Base-by-base conservation (phyloP, 2,888 invertebrate genomes). In the Nudaria mundana region DNA sequence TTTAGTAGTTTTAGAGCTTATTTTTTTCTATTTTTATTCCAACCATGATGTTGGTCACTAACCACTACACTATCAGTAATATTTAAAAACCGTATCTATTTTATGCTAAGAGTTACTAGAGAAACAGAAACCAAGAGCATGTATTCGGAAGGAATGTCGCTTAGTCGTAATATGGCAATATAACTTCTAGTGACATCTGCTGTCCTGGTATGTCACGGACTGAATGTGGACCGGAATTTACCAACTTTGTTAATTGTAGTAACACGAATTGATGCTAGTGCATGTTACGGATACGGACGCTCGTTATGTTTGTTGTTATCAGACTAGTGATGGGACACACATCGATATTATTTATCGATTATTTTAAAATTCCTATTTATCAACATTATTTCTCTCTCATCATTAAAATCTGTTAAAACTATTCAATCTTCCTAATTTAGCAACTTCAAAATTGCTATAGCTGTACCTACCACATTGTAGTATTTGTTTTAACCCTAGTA, bases 171-270 rank as follows among this genome's bases (percentile, higher is more conserved):
- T 11, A 12, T 11, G 12, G 8, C 25, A 24, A 33, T 33, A 12
- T 25, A 15, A 34, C 16, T 18, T 34, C 16, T 15, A 25, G 11
- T 34, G n/a, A n/a, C 16, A 25, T 16, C 33, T 34, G 25, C 16
- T 8, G 10, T 11, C 33, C 33, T 34, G 18, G 33, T 34, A 34
- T 25, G 24, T 34, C 12, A 4, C 32, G 16, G 11, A 5, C 12
- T 12, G 15, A 10, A 24, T 15, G 23, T 14, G 24, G 8, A 12
- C 33, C n/a, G 33, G 18, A 16, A 33, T 33, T 25, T 8, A 33
- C 33, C 5, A 5, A 33, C 24, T 33, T 25, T 25, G 33, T 33
- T 28, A 33, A 25, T 33, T 24, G 11, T 24, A 10, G 32, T 32
- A n/a, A 12, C 30, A 20, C n/a, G 4, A 5, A 15, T 4, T 5